Conservation (phyloP, 30 jellyfish, hydroid and myxozoan genomes). For the Cassiopea andromeda region DNA sequence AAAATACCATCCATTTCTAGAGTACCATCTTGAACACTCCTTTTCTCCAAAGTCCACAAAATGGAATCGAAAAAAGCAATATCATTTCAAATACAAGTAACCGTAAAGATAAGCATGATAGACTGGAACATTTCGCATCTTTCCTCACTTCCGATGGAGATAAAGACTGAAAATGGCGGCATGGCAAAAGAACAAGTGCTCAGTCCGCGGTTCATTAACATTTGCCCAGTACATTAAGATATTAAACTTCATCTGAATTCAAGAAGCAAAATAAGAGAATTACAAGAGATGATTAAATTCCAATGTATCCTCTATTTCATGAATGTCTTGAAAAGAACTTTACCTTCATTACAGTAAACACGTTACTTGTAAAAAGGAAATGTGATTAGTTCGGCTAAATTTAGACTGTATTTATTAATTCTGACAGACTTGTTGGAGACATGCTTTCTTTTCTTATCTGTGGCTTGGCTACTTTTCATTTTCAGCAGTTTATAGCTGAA, state of each 20-base stretch:
- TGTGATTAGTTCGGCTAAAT: conserved; percentile 4
- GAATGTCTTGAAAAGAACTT: not conserved
- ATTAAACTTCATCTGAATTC: not conserved
- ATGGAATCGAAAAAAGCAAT: not conserved
- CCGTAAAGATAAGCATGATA: not conserved
- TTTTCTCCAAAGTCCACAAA: not conserved
- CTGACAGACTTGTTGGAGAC: conserved; percentile 1
- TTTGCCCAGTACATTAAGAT: not conserved
- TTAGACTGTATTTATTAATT: not conserved
- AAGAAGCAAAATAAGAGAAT: not conserved
- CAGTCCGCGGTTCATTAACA: not conserved
- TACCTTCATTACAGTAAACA: conserved; percentile 1
- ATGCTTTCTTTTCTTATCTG: conserved; percentile 12
- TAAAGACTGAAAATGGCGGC: not conserved
- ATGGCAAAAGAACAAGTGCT: not conserved
- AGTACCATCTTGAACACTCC: not conserved
- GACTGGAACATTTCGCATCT: not conserved
- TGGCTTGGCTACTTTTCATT: conserved; percentile 45
- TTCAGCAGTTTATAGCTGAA: not conserved
- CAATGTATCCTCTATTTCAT: not conserved
- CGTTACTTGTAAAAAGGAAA: conserved; percentile 23
- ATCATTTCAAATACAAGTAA: too few relatives aligned
- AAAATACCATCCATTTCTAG: too few relatives aligned
- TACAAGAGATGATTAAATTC: conserved; percentile 5
- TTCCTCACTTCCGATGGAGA: not conserved